A percentile compares a stretch with the other conserved stretches of the same genome.
Conservation (phyloP, 2,113 vertebrate genomes). For the Tylochromis polylepis region DNA sequence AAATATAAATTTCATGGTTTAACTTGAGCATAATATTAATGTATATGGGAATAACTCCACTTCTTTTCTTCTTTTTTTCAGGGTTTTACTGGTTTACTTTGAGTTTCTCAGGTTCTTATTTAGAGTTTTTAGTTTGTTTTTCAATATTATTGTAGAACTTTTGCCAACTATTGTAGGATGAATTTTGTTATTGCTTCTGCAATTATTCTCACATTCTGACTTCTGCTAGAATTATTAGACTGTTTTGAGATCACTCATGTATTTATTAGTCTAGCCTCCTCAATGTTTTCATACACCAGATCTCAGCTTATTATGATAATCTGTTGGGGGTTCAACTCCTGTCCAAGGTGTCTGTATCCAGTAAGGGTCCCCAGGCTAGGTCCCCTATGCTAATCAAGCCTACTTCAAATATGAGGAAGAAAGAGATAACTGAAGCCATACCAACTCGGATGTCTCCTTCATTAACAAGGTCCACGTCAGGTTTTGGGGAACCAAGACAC, state of each 20-base stretch:
- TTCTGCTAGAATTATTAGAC: neutral
- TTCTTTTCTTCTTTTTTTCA: neutral
- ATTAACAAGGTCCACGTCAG: neutral
- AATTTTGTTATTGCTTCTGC: neutral
- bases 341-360: neutral
- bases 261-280: neutral
- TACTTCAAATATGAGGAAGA: neutral
- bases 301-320: neutral
- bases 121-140: neutral
- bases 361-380: neutral
- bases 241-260: neutral
- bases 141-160: neutral
- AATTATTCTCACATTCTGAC: neutral
- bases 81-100: neutral
- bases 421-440: neutral
- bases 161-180: rapidly evolving
- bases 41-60: neutral
- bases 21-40: neutral
- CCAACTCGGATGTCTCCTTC: neutral
- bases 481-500: neutral
- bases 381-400: neutral
- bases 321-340: neutral
- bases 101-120: neutral
- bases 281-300: neutral
- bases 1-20: rapidly evolving